phyloP scores from a whole-genome alignment of 2,797 vertebrate species.

The Thamnophis elegans region DNA sequence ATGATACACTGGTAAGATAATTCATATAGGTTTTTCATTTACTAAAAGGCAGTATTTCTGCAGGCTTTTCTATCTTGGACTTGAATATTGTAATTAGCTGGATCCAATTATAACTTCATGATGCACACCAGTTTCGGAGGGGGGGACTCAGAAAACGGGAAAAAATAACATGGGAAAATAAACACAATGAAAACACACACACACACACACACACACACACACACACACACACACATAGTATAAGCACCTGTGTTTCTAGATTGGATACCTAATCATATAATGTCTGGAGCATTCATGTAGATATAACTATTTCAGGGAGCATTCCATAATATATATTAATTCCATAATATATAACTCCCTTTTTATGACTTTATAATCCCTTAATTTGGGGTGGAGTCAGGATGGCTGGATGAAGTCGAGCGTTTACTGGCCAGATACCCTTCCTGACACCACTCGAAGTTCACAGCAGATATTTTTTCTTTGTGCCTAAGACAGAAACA shows the following conservation, averaged over 20 bases:
- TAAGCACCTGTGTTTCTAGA: neutral
- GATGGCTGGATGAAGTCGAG: neutral
- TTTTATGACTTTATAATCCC: neutral
- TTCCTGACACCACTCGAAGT: neutral
- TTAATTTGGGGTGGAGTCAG: neutral
- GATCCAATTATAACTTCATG: neutral
- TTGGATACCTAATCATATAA: neutral
- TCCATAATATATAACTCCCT: neutral
- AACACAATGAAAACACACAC: no score
- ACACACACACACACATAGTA: no score
- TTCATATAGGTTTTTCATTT: neutral
- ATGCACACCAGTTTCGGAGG: neutral
- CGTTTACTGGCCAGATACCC: neutral
- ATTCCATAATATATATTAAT: no score
- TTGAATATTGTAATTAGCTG: neutral
- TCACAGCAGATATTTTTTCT: neutral
- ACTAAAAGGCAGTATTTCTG: no score
- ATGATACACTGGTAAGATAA: neutral
- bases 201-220: no score
- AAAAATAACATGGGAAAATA: neutral
- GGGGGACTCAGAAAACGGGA: neutral
- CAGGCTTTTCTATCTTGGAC: neutral
- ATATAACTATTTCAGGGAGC: neutral
- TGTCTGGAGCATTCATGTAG: neutral
- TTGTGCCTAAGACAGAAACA: neutral